phyloP scores from a whole-genome alignment of 1,140 invertebrate genomes.

The Papilio polyxenes region DNA sequence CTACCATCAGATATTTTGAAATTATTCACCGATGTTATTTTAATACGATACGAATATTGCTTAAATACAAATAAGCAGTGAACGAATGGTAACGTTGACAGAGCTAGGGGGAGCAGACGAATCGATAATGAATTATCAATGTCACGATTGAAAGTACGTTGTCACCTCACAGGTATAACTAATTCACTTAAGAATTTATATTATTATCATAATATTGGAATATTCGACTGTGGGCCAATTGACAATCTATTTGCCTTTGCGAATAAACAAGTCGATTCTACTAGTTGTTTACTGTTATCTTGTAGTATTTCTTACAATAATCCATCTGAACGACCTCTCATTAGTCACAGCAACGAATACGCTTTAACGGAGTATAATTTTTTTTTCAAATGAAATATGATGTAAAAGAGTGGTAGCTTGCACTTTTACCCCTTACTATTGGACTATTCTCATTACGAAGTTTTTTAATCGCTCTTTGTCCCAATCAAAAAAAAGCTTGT shows the following conservation, averaged over 20 bases:
- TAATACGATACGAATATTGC: not conserved
- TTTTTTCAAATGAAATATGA: not conserved
- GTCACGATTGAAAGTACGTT: not conserved
- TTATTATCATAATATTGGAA: not conserved
- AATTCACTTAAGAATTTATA: not conserved
- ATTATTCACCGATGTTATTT: not conserved
- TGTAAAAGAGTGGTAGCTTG: slow-evolving; percentile 42
- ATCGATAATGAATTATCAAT: slow-evolving; percentile 28
- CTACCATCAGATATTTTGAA: not conserved
- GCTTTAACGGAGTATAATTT: too few relatives aligned
- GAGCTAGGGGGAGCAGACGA: not conserved
- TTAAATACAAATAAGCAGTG: not conserved
- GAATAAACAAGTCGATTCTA: not conserved
- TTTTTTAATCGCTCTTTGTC: slow-evolving; percentile 80
- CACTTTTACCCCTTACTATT: slow-evolving; percentile 71
- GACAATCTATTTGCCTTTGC: not conserved
- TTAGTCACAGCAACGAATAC: too few relatives aligned
- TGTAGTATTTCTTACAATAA: too few relatives aligned
- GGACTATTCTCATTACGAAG: slow-evolving; percentile 75
- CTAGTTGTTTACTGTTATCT: not conserved
- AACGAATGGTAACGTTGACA: slow-evolving; percentile 2
- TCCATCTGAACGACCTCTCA: too few relatives aligned
- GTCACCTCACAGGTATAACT: not conserved
- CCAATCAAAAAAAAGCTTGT: slow-evolving; percentile 60
- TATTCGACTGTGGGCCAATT: not conserved